Evolutionary conservation across 2,888 invertebrate species (phyloP), one percentile per base, ranked within the genome.

Genomic region (Metellina segmentata): DNA sequence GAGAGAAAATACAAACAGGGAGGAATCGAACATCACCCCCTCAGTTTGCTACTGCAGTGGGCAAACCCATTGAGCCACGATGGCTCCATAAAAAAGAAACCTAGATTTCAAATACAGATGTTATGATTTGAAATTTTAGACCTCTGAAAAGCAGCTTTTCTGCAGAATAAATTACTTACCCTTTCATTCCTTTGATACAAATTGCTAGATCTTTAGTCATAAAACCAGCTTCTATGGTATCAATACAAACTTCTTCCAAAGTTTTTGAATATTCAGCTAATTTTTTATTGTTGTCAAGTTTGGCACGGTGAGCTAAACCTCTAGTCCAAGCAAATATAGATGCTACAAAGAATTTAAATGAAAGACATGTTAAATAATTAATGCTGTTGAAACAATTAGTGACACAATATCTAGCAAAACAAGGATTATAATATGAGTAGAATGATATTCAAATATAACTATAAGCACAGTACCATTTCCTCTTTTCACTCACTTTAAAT

Each of bases 121-220:
- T 74, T 19, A n/a, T 2, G 6, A 5, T 8, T n/a, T 6, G 19
- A 19, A 74, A 19, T 34, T 6, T 51, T 11, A 51, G 13, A 16
- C 7, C 7, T 77, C 20, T 13, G 13, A 34, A 49, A 49, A 77
- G 49, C 20, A 49, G 13, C 2, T 48, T 9, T 49, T 49, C 11
- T 8, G 1, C 20, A 77, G 1, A 77, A 49, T 48, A 75, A 79
- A 70, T 13, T 13, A 97, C 97, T 94, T 96, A 97, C 95, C 96
- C 96, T 92, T 94, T 94, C 96, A 98, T 97, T 93, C 99, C 99
- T 95, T 99, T 99, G 94, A 99, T 97, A 95, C 99, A 99, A 95
- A 99, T 98, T 77, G 99, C 99, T 94, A 99, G 96, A 96, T 99
- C 99, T 95, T 99, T 99, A 87, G 99, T 99, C 98, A 99, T 99